Evolutionary conservation across 2,113 vertebrate genomes (phyloP).

Genomic region (Sinocyclocheilus anshuiensis): DNA sequence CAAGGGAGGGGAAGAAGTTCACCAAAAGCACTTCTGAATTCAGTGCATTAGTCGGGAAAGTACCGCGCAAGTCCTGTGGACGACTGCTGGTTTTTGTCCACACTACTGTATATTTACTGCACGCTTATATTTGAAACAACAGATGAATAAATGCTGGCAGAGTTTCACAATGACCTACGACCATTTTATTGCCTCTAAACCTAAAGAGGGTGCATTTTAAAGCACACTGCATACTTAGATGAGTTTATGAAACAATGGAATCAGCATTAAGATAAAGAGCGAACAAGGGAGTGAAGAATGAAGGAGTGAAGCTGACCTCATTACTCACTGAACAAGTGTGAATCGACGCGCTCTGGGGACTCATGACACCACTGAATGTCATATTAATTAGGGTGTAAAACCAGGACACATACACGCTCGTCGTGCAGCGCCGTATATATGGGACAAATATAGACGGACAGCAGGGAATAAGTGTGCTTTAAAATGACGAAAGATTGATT

Average conservation of each 20-base stretch:
- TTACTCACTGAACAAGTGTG: conserved; percentile 29
- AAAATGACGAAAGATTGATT: conserved; percentile 19
- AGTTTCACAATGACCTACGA: neutral
- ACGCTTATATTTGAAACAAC: neutral
- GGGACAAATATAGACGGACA: conserved; percentile 26
- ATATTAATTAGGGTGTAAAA: conserved; percentile 58
- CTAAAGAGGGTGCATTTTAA: neutral
- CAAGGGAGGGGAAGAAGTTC: neutral
- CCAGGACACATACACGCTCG: conserved; percentile 42
- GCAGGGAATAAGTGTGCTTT: neutral
- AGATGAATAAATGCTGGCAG: no score
- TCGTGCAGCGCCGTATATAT: neutral
- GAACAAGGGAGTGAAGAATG: neutral
- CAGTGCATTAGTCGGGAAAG: neutral
- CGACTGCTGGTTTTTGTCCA: no score
- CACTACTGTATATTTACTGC: no score
- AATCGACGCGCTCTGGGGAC: conserved; percentile 50
- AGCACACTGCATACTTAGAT: neutral
- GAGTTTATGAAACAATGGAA: neutral
- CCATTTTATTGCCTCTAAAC: neutral
- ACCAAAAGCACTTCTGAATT: neutral
- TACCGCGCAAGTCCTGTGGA: no score
- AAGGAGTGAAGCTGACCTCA: conserved; percentile 38
- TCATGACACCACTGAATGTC: conserved; percentile 55
- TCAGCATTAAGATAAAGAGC: neutral